Evolutionary conservation across 2,113 vertebrate species (phyloP).

Genomic region (Alligator sinensis): DNA sequence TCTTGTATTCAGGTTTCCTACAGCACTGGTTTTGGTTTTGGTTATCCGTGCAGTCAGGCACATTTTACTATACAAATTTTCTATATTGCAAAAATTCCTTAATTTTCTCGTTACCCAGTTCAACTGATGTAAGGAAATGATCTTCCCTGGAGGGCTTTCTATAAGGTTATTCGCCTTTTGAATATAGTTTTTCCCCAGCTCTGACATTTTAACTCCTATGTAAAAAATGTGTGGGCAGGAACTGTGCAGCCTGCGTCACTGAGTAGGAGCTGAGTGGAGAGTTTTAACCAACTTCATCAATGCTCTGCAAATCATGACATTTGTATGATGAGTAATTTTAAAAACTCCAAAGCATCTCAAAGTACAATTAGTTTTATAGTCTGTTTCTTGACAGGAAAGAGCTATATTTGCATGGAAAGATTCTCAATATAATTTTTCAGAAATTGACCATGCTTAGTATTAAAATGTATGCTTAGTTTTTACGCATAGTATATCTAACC

Average conservation of each 20-base stretch:
- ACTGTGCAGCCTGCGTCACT: slow-evolving; percentile 40
- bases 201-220: slow-evolving; percentile 61
- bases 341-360: not conserved
- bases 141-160: not conserved
- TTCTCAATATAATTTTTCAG: not conserved
- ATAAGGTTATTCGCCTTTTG: slow-evolving; percentile 35
- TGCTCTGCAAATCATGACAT: slow-evolving; percentile 40
- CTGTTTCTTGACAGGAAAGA: not conserved
- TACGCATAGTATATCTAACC: not conserved
- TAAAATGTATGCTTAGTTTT: not conserved
- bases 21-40: not conserved
- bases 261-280: slow-evolving; percentile 54
- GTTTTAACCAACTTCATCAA: slow-evolving; percentile 1
- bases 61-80: not conserved
- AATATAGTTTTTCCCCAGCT: slow-evolving; percentile 26
- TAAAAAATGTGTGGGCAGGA: slow-evolving; percentile 55
- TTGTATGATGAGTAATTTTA: slow-evolving; percentile 24
- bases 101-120: not conserved
- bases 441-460: not conserved
- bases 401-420: not conserved
- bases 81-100: not conserved
- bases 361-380: not conserved
- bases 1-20: not conserved
- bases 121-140: not conserved
- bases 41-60: not conserved